Conservation (phyloP, 2,888 invertebrate genomes). For the Xestia sexstrigata region DNA sequence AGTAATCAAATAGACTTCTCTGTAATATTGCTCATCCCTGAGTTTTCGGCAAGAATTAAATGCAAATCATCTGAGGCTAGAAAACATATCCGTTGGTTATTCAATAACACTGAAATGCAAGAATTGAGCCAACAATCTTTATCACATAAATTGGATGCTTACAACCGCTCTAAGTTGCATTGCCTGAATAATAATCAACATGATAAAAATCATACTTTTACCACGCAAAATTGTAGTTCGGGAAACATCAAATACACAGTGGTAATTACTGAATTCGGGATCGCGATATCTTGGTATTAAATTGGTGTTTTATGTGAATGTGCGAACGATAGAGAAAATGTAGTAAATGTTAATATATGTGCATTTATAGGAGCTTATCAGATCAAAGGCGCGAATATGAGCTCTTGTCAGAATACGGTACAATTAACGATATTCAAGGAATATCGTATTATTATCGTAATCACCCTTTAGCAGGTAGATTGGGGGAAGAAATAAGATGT, state of each 20-base stretch:
- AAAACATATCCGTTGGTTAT: conserved; percentile 21
- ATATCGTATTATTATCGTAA: conserved; percentile 25
- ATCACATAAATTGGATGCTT: conserved; percentile 41
- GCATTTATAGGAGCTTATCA: conserved; percentile 47
- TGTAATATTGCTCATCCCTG: neutral
- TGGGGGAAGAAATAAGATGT: conserved; percentile 8
- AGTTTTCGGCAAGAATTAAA: conserved; percentile 18
- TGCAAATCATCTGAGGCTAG: conserved; percentile 26
- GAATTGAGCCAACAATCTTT: conserved; percentile 28
- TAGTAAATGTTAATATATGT: conserved; percentile 56
- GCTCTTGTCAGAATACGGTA: conserved; percentile 48
- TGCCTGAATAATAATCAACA: conserved; percentile 12
- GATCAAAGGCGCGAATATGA: neutral
- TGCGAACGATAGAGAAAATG: conserved; percentile 18
- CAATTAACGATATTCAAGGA: conserved; percentile 25
- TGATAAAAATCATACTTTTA: conserved; percentile 44
- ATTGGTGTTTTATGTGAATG: conserved; percentile 52
- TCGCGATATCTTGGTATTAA: conserved; percentile 42
- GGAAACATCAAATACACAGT: conserved; percentile 38
- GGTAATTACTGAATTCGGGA: conserved; percentile 41
- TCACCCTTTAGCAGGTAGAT: conserved; percentile 32
- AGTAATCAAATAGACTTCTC: neutral
- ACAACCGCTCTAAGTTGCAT: conserved; percentile 24
- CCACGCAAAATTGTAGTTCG: conserved; percentile 2
- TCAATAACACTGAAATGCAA: conserved; percentile 36